Percentiles rank a stretch among this genome's conserved stretches.
Conservation (phyloP, 2,888 invertebrate genomes). For the Cactoblastis cactorum region DNA sequence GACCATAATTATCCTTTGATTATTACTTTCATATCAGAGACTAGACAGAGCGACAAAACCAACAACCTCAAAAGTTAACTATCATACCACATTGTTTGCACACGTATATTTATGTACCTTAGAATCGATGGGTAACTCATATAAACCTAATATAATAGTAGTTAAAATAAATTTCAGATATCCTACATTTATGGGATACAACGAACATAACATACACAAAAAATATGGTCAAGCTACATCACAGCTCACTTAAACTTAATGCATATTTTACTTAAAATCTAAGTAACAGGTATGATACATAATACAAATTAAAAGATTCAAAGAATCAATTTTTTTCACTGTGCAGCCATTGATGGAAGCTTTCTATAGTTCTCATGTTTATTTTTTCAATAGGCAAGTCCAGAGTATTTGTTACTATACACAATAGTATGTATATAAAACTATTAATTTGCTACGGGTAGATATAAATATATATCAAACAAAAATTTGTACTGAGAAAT, state of each 20-base stretch:
- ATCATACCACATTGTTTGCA: not conserved
- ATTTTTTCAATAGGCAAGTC: not conserved
- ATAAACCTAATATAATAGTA: not conserved
- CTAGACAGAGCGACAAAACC: not conserved
- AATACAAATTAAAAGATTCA: not conserved
- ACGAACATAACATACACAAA: not conserved
- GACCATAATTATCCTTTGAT: too few relatives aligned
- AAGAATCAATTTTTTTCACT: not conserved
- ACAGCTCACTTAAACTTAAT: not conserved
- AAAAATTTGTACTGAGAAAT: too few relatives aligned
- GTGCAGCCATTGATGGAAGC: not conserved
- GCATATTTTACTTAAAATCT: not conserved
- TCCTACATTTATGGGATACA: not conserved
- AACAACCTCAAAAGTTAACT: not conserved
- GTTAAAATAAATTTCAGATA: not conserved
- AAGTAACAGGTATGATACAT: not conserved
- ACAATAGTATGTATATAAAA: not conserved
- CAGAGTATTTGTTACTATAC: not conserved
- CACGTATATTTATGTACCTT: not conserved
- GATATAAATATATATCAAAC: too few relatives aligned
- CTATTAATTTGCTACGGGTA: too few relatives aligned
- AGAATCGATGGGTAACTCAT: slow-evolving; percentile 5
- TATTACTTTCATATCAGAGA: not conserved
- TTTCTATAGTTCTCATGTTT: not conserved
- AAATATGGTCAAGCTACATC: not conserved